These are phyloP conservation scores for Schizopygopsis pylzovi DNA, from an alignment of 2,797 vertebrate genomes.

Conservation along the genomic window DNA sequence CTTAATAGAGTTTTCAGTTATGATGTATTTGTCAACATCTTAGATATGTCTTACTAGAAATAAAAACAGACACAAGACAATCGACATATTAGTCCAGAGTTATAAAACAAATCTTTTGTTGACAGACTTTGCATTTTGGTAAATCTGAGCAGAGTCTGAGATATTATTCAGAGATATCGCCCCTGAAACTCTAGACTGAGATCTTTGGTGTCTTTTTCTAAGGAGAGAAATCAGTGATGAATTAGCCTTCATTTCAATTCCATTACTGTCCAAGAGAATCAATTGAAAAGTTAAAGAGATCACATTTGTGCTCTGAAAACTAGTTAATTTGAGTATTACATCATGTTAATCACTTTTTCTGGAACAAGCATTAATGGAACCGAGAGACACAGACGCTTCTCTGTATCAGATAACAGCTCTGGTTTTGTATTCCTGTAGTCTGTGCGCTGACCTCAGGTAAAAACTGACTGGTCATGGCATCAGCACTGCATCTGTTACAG, in stretches of 20 bases:
- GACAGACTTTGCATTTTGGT: not conserved
- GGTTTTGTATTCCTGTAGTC: slow-evolving; percentile 11
- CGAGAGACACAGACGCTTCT: not conserved
- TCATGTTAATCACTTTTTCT: slow-evolving; percentile 1
- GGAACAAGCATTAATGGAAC: not conserved
- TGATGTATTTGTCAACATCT: slow-evolving; percentile 3
- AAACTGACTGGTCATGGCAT: slow-evolving; percentile 15
- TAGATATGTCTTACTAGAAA: not conserved
- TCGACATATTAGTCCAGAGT: too few relatives aligned
- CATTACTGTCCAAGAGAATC: slow-evolving; percentile 2
- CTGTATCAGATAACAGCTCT: not conserved
- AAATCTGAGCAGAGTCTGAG: not conserved
- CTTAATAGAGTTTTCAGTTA: not conserved
- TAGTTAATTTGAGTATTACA: slow-evolving; percentile 2
- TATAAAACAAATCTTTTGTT: not conserved
- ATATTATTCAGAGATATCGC: not conserved
- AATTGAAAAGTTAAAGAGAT: slow-evolving; percentile 27
- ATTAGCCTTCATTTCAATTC: slow-evolving; percentile 15
- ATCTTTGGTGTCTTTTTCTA: not conserved
- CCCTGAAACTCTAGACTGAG: not conserved
- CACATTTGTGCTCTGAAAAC: slow-evolving; percentile 6
- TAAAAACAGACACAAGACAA: not conserved
- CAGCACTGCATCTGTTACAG: slow-evolving; percentile 10
- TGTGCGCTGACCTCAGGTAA: not conserved
- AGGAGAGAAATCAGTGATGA: not conserved